Base-by-base conservation (phyloP, 2,113 vertebrate genomes). In the Neofelis nebulosa region DNA sequence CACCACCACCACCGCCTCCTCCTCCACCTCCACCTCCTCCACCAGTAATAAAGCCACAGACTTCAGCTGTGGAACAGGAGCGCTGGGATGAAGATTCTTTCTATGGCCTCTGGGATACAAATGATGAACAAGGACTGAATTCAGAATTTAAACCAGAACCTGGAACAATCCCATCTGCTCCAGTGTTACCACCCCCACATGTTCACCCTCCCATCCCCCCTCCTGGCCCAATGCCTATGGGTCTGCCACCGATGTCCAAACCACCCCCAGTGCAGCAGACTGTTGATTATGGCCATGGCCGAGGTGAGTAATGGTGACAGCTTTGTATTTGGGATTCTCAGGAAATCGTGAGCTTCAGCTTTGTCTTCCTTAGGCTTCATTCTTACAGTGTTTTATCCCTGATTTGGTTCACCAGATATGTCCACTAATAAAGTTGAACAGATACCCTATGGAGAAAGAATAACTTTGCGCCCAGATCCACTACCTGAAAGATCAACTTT, bases 361-460 rank as follows among this genome's bases (percentile, higher is more conserved):
- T 93, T 97, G 50, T 38, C 88, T 89, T 96, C 73, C 29, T 52
- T 89, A 66, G 95, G 73, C 36, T 79, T 97, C 45, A 80, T 33
- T 89, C 23, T 88, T 76, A 97, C 0, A 38, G 6, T 85, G 3
- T 88, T 85, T 97, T 97, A 93, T 90, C 52, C 21, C 36, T 94
- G 86, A 57, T 98, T 98, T 94, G n/a, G 63, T 96, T 98, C 95
- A 96, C 45, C 95, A 99, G 99, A 99, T 98, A 98, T 99, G 97
- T 98, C 98, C 41, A 98, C 98, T 93, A 99, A 98, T 98, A 99
- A 99, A 81, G 99, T 99, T 97, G 99, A 99, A 97, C 99, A 99
- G 94, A 99, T 99, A 80, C 99, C 99, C 6, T 99, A 99, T 89
- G 99, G 99, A 45, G 99, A 99, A 97, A 99, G 99, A 97, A 99